Evolutionary conservation across 2,113 vertebrate genomes (phyloP).

Genomic region (Numenius arquata): DNA sequence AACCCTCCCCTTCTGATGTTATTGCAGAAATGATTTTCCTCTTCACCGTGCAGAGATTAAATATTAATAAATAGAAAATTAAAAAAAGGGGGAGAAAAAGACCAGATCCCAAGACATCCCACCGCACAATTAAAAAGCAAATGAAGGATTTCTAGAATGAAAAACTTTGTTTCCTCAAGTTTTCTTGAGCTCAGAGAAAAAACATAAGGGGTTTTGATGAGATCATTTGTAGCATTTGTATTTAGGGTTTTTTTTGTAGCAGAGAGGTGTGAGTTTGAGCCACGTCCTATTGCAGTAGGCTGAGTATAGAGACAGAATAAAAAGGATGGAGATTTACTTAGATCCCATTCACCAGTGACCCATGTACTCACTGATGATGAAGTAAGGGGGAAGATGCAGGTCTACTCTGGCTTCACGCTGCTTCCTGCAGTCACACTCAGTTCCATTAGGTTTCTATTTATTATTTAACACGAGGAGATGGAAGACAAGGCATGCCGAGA

Average conservation of each 20-base stretch:
- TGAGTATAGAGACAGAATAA: background rate
- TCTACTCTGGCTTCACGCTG: background rate
- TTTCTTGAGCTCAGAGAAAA: background rate
- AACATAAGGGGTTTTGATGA: background rate
- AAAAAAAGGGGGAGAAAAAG: background rate
- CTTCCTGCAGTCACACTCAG: background rate
- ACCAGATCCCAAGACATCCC: background rate
- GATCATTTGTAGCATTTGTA: background rate
- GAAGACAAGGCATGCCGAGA: background rate
- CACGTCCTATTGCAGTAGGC: background rate
- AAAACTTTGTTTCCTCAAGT: slow-evolving; percentile 8
- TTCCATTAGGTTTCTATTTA: slow-evolving; percentile 24
- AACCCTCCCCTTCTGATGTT: slow-evolving; percentile 9
- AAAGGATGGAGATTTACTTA: background rate
- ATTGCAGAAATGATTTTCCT: slow-evolving; percentile 48
- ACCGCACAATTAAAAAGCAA: slow-evolving; percentile 48
- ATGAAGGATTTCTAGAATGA: background rate
- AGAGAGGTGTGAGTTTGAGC: background rate
- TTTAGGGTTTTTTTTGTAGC: background rate
- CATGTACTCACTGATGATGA: slow-evolving; percentile 46
- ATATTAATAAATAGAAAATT: slow-evolving; percentile 63
- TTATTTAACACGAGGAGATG: background rate
- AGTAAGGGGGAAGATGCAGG: background rate
- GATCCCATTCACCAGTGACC: slow-evolving; percentile 34
- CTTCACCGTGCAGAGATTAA: slow-evolving; percentile 39